Percentiles rank a stretch among this genome's conserved stretches.
Conservation (phyloP, 2,113 vertebrate genomes). For the Corythornis cristatus region DNA sequence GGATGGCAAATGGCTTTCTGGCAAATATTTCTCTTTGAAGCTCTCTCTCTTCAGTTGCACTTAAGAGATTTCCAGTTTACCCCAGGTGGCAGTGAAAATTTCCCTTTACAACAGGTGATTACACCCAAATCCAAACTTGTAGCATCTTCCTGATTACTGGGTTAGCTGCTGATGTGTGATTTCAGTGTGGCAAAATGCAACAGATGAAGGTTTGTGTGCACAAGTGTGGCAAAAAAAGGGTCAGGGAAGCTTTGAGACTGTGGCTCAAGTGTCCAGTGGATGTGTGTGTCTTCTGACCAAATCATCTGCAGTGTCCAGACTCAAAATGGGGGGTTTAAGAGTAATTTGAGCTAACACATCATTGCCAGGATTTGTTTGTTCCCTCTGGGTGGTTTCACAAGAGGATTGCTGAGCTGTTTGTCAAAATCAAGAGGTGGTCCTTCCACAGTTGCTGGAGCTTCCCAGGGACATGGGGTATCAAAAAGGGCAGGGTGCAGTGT, state of each 20-base stretch:
- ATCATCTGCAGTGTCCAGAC: neutral
- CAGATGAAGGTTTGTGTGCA: neutral
- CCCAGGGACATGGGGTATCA: neutral
- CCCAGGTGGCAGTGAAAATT: neutral
- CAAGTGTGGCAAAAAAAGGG: neutral
- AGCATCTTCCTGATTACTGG: neutral
- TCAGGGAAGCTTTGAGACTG: neutral
- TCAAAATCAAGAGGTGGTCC: neutral
- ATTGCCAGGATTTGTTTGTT: fast-evolving
- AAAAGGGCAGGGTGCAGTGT: neutral
- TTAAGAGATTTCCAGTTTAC: neutral
- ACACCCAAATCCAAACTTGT: neutral
- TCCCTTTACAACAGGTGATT: neutral
- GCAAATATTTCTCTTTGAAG: neutral
- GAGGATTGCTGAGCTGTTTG: neutral
- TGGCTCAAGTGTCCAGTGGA: neutral
- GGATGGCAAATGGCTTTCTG: neutral
- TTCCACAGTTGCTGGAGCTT: neutral
- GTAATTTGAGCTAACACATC: neutral
- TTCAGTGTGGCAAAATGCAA: neutral
- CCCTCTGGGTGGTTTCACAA: neutral
- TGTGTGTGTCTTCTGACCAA: neutral
- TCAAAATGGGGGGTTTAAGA: neutral
- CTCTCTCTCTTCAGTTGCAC: neutral
- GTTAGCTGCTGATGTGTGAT: neutral